A percentile compares a stretch with the other conserved stretches of the same genome.
phyloP scores from a whole-genome alignment of 2,797 vertebrate genomes.

The Spinus pinus region DNA sequence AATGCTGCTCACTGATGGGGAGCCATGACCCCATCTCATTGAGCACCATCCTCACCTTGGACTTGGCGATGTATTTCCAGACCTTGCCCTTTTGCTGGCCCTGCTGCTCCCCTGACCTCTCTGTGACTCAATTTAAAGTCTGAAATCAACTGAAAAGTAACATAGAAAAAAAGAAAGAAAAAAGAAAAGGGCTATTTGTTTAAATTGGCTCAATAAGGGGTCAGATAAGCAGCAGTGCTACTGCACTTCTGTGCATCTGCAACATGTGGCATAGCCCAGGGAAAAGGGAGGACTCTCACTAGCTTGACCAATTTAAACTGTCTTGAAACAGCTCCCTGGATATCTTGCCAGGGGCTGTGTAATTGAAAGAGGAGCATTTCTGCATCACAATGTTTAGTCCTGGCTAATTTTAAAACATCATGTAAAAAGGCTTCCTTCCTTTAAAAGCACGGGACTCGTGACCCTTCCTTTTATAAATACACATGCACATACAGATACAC shows the following conservation, averaged over 20 bases:
- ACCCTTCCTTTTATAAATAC: background rate
- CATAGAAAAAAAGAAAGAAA: background rate
- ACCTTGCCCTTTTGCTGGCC: background rate
- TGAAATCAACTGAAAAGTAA: constrained; percentile 13
- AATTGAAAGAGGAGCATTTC: background rate
- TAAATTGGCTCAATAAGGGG: background rate
- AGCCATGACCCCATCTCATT: rapidly evolving
- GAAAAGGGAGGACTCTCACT: background rate
- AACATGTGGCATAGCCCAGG: background rate
- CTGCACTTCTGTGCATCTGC: background rate
- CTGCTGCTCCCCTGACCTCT: background rate
- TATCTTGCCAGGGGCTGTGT: background rate
- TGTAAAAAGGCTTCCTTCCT: background rate
- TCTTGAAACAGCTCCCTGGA: background rate
- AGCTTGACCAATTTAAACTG: background rate
- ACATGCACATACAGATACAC: background rate
- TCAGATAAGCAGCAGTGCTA: background rate
- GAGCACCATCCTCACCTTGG: background rate
- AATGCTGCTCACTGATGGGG: rapidly evolving
- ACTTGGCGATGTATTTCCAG: background rate
- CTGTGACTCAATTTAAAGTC: background rate
- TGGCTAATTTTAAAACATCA: background rate
- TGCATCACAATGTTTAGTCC: background rate
- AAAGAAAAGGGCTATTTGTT: background rate
- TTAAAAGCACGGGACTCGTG: background rate